phyloP scores from a whole-genome alignment of 1,140 invertebrate genomes.

The Elysia chlorotica region DNA sequence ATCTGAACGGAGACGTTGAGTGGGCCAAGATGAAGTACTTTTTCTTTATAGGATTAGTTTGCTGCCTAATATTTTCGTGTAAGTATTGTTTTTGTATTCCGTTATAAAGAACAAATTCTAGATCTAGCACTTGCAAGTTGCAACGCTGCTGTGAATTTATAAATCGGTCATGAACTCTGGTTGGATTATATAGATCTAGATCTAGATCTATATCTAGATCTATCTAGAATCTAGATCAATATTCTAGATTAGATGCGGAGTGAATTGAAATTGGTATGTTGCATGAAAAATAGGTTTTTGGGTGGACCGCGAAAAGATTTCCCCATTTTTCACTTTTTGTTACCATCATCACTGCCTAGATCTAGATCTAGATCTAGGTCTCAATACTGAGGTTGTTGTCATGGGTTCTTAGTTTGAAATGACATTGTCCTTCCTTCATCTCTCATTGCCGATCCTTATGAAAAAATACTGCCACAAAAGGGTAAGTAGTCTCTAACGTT shows the following conservation, averaged over 20 bases:
- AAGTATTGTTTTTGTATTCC: too few species aligned
- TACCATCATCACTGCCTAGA: not conserved
- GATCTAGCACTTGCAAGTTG: too few species aligned
- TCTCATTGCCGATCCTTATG: not conserved
- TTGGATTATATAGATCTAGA: not conserved
- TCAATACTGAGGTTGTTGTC: not conserved
- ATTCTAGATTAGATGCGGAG: not conserved
- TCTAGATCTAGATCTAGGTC: slow-evolving; percentile 14
- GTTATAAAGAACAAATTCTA: too few species aligned
- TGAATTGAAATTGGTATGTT: not conserved
- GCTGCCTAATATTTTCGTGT: slow-evolving; percentile 18
- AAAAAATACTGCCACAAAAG: not conserved
- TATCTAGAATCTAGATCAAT: not conserved
- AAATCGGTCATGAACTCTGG: not conserved
- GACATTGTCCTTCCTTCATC: not conserved
- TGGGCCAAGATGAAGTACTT: slow-evolving; percentile 11
- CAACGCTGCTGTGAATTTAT: too few species aligned
- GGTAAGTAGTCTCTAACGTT: not conserved
- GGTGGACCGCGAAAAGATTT: not conserved
- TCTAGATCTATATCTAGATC: not conserved
- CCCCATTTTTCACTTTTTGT: not conserved
- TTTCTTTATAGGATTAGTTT: slow-evolving; percentile 15
- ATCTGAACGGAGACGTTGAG: too few species aligned
- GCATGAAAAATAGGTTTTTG: not conserved
- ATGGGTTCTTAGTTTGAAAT: not conserved